Percentiles rank a stretch among this genome's conserved stretches.
phyloP scores from a whole-genome alignment of 2,888 invertebrate species.

The Drepana falcataria region DNA sequence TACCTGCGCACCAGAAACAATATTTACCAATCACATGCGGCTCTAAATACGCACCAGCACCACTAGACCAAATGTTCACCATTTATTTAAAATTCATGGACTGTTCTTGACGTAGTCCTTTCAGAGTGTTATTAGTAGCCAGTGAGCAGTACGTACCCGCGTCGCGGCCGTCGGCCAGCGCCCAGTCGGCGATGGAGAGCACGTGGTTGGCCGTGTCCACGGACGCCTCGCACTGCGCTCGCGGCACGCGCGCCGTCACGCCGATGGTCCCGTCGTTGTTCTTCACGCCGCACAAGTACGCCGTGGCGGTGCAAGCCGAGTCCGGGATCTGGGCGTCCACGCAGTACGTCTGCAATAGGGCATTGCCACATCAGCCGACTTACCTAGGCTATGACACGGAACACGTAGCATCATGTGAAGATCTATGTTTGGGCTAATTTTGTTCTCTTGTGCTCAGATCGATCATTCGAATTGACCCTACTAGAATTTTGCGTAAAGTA shows the following conservation, averaged over 20 bases:
- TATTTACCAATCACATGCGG: neutral
- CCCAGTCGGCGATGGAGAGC: slow-evolving; percentile 82
- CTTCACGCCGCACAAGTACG: slow-evolving; percentile 82
- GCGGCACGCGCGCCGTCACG: slow-evolving; percentile 79
- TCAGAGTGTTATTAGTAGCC: too few relatives aligned
- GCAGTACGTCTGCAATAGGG: slow-evolving; percentile 69
- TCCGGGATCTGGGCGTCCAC: slow-evolving; percentile 81
- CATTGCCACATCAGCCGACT: too few relatives aligned
- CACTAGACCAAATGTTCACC: too few relatives aligned
- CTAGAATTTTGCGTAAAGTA: too few relatives aligned
- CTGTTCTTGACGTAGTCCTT: too few relatives aligned
- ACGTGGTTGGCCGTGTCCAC: slow-evolving; percentile 72
- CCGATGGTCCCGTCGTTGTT: slow-evolving; percentile 80
- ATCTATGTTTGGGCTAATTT: too few relatives aligned
- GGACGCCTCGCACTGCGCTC: slow-evolving; percentile 78
- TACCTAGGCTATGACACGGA: too few relatives aligned
- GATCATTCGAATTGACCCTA: too few relatives aligned
- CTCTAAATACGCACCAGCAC: too few relatives aligned
- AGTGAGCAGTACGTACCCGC: slow-evolving; percentile 26
- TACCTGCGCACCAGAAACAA: slow-evolving; percentile 44
- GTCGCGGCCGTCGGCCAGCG: slow-evolving; percentile 67
- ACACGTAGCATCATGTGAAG: too few relatives aligned
- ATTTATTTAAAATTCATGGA: too few relatives aligned
- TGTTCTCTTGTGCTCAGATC: too few relatives aligned
- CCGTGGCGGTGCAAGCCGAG: slow-evolving; percentile 84